Evolutionary conservation across 2,888 invertebrate species (phyloP), one percentile per base, ranked within the genome.

Genomic region (Pollenia angustigena): DNA sequence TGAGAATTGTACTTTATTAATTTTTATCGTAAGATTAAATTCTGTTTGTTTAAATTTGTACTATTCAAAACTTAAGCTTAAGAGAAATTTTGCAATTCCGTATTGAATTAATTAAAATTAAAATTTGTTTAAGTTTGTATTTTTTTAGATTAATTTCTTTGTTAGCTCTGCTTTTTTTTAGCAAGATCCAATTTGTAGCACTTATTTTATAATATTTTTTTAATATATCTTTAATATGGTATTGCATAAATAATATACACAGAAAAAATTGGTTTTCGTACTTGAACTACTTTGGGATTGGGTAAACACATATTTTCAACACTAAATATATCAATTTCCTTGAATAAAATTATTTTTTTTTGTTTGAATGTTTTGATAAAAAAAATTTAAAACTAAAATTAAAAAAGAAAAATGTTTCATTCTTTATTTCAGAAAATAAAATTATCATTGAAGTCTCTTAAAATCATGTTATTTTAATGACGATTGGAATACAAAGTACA

Each of bases 391-490:
- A 72, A 10, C 42, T 16, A 44, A 16, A 56, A 56, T 11, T 54
- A 8, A 6, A 23, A 50, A 42, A 48, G 40, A 40, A 3, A 10
- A 42, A 42, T 40, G n/a, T 10, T 50, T 58, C 16, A 40, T 60
- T 58, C 1, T n/a, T 7, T 16, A 50, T 54, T 52, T 64, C 12
- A 11, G 11, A 23, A 50, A 52, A 44, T 18, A 42, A 66, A 56
- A 54, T 48, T 69, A 79, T 44, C 79, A 79, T 71, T 69, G 79
- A 79, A 79, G 78, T 79, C 78, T 79, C 68, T 79, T 79, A 79
- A 16, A 79, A 32, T 78, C 78, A 78, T 78, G 78, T 58, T 69
- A 14, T 79, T 50, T 12, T 32, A 32, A 32, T n/a, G 50, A 23
- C 56, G 40, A 18, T 71, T 62, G 44, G 10, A 9, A 32, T 60